These are phyloP conservation scores for Brachypodius melanocephalos DNA, from an alignment of 2,113 vertebrate species.

Conservation along the genomic window DNA sequence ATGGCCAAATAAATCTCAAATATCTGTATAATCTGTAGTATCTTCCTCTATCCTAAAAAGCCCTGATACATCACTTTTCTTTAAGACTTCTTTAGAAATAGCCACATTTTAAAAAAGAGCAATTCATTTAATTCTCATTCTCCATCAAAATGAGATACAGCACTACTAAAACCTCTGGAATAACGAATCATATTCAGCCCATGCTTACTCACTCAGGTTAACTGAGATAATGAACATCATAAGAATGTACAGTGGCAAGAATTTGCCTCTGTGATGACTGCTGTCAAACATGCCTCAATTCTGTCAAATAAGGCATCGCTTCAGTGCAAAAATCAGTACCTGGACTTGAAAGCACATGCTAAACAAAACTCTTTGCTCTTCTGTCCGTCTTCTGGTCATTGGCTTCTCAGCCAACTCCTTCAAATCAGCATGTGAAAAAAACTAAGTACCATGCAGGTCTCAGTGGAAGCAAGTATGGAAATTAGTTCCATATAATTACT, in stretches of 20 bases:
- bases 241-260: background rate
- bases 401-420: background rate
- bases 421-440: background rate
- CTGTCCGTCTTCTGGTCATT: background rate
- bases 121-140: background rate
- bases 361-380: background rate
- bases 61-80: background rate
- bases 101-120: background rate
- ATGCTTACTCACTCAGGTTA: background rate
- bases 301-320: background rate
- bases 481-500: background rate
- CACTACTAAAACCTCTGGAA: background rate
- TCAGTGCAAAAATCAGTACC: background rate
- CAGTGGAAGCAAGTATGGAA: background rate
- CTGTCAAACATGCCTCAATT: background rate
- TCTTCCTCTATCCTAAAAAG: background rate
- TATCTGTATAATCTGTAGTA: background rate
- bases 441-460: background rate
- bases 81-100: background rate
- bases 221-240: accelerated
- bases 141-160: background rate
- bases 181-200: background rate
- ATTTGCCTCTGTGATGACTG: background rate
- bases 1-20: background rate
- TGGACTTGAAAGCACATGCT: background rate